Evolutionary conservation across 2,113 vertebrate species (phyloP), one percentile per base, ranked within the genome.

Genomic region (Procavia capensis): DNA sequence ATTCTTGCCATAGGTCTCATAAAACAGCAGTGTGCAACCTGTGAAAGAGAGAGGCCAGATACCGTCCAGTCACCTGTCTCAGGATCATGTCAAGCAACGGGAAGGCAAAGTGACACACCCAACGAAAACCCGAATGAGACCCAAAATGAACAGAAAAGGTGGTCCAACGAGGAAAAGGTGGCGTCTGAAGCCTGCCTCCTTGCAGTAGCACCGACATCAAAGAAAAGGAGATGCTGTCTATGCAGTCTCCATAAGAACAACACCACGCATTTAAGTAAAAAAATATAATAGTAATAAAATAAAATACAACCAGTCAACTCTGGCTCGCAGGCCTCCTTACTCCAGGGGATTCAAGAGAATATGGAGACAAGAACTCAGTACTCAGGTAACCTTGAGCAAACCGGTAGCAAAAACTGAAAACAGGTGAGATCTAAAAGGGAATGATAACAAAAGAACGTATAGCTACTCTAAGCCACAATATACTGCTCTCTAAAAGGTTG

Each of bases 21-120:
- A 99, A 98, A 99, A 99, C 81, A 99, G 98, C 91, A 99, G 97
- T 0, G 99, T 99, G 95, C 99, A 99, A 66, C 99, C 99, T 99
- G 98, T 7, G 82, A 92, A 87, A 86, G 59, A 93, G 2, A 74
- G 68, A 22, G n/a, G 88, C 36, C 93, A 91, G 92, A 2, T 76
- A 93, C 6, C 41, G 79, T 27, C 63, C 34, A 4, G 4, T 68
- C 91, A 43, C 5, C 43, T 0, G 31, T 24, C n/a, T 68, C 6
- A 7, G 68, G 50, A 39, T 47, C 20, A 9, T 2, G 34, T 25
- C 41, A 9, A n/a, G 34, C 22, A 36, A 0, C 0, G 50, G 50
- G 50, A 11, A 82, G 47, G 14, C 8, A 13, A n/a, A 86, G 39
- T 27, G 63, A 43, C 0, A 5, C 5, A 0, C 1, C 16, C 41